These are phyloP conservation scores for Palythoa caribaeorum DNA, from an alignment of 92 coral and sea anemone genomes.

Conservation along the genomic window DNA sequence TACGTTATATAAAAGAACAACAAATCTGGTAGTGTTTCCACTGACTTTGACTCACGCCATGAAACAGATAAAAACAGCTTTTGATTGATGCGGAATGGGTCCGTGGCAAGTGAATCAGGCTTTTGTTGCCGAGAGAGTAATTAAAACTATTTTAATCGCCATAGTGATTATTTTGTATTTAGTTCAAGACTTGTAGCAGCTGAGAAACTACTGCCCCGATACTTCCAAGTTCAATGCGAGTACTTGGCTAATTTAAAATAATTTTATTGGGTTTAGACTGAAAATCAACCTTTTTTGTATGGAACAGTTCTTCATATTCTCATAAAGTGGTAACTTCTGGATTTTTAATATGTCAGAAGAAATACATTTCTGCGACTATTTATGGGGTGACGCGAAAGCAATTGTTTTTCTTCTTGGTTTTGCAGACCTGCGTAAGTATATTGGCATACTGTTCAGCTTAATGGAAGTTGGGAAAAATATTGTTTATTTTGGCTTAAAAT, in stretches of 20 bases:
- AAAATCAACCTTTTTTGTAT: too few relatives aligned
- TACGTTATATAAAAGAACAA: background rate
- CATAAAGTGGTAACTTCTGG: background rate
- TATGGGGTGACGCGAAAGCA: background rate
- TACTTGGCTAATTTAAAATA: too few relatives aligned
- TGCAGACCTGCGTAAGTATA: background rate
- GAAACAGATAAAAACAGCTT: background rate
- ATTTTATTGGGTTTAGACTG: too few relatives aligned
- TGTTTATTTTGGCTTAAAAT: background rate
- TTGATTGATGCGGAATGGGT: conserved; percentile 26
- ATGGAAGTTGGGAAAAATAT: background rate
- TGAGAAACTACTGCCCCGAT: background rate
- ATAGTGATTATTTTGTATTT: background rate
- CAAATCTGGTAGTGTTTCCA: conserved; percentile 26
- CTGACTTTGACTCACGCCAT: conserved; percentile 19
- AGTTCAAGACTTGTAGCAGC: background rate
- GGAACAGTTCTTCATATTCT: too few relatives aligned
- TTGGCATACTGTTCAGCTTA: background rate
- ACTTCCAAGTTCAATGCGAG: background rate
- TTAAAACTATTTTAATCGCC: background rate
- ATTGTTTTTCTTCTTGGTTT: background rate
- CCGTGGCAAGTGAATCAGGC: background rate
- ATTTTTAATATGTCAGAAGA: background rate
- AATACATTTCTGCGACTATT: background rate
- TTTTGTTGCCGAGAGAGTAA: background rate